Evolutionary conservation across 2,888 invertebrate genomes (phyloP).

Genomic region (Diaphora mendica): DNA sequence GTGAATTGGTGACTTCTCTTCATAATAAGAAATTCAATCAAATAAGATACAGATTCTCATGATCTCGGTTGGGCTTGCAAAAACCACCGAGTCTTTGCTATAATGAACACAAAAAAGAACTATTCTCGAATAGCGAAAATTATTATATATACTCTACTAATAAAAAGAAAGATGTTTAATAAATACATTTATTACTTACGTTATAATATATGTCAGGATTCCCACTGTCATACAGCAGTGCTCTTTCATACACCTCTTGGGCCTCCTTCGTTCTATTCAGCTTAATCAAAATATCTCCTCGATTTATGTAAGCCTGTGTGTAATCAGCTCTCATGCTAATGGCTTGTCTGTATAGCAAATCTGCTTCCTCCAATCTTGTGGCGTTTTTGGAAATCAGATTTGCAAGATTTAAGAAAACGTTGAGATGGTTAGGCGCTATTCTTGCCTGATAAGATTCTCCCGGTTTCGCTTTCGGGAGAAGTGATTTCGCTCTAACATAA

Average conservation of each 20-base stretch:
- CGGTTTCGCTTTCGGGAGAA: slow-evolving; percentile 95
- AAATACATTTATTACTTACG: slow-evolving; percentile 85
- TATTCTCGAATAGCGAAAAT: too few relatives aligned
- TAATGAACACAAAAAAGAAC: too few relatives aligned
- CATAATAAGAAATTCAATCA: too few relatives aligned
- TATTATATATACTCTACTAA: too few relatives aligned
- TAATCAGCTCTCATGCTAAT: slow-evolving; percentile 99
- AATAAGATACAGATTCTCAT: too few relatives aligned
- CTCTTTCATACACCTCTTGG: slow-evolving; percentile 97
- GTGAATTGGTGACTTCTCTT: neutral
- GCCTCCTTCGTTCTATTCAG: slow-evolving; percentile 97
- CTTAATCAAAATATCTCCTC: slow-evolving; percentile 98
- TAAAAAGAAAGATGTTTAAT: too few relatives aligned
- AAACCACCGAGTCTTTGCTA: neutral
- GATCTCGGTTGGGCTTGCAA: neutral
- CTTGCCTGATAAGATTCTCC: slow-evolving; percentile 98
- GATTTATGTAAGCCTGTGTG: slow-evolving; percentile 98
- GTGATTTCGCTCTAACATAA: slow-evolving; percentile 95
- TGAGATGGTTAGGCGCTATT: slow-evolving; percentile 97
- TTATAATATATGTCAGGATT: slow-evolving; percentile 98
- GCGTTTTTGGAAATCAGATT: slow-evolving; percentile 97
- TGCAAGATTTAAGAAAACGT: slow-evolving; percentile 97
- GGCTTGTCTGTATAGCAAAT: slow-evolving; percentile 96
- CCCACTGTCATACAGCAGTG: slow-evolving; percentile 95
- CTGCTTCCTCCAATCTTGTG: slow-evolving; percentile 96